Evolutionary conservation across 2,113 vertebrate genomes (phyloP).

Genomic region (Podiceps cristatus): DNA sequence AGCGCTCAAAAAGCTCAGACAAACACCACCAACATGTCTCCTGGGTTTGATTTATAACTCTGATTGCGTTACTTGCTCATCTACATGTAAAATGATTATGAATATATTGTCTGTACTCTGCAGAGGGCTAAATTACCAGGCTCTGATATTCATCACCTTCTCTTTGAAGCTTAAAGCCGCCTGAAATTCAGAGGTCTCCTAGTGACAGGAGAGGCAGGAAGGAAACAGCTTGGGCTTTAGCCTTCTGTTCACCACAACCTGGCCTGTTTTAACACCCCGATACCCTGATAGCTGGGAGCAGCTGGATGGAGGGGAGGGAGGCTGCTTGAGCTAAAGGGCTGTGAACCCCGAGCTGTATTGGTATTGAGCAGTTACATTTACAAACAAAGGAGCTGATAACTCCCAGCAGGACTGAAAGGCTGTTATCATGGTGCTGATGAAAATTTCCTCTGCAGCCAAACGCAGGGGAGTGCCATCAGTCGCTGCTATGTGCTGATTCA

Average conservation of each 20-base stretch:
- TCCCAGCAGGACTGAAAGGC: background rate
- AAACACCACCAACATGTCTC: slow-evolving; percentile 12
- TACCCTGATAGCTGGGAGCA: background rate
- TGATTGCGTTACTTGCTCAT: slow-evolving; percentile 9
- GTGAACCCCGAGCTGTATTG: background rate
- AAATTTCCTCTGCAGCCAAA: background rate
- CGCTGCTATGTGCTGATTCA: background rate
- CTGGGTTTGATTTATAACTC: slow-evolving; percentile 35
- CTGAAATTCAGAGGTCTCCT: background rate
- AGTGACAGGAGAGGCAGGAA: background rate
- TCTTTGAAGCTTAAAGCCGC: background rate
- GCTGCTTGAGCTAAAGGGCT: background rate
- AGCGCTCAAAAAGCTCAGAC: background rate
- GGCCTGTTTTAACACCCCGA: background rate
- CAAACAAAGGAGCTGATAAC: slow-evolving; percentile 47
- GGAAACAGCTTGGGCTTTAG: background rate
- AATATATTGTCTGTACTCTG: slow-evolving; percentile 12
- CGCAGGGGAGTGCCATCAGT: background rate
- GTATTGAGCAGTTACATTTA: background rate
- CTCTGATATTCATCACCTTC: slow-evolving; percentile 13
- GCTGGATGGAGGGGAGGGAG: background rate
- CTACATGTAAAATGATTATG: slow-evolving; percentile 38
- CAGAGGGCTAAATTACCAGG: slow-evolving; percentile 3
- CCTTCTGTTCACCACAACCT: background rate
- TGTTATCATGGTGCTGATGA: background rate